Evolutionary conservation across 1,140 invertebrate species (phyloP), one percentile per base, ranked within the genome.

Genomic region (Pseudomyrmex flavicornis): DNA sequence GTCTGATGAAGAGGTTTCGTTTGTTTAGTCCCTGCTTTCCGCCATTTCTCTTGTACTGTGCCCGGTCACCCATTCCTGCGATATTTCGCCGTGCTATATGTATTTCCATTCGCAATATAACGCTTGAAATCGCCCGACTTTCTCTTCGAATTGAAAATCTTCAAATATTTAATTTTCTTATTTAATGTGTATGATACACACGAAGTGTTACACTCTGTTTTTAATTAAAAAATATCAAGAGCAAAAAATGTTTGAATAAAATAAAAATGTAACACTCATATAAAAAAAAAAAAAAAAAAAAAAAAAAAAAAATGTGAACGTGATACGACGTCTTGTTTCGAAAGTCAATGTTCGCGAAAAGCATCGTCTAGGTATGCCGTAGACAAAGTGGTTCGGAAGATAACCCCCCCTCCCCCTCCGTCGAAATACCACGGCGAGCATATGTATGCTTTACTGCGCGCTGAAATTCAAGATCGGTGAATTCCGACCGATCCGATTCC

Each of bases 1-100:
- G 90, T 83, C 90, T 93, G 93, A 93, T 90, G 92, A 93, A 91
- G 88, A 87, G 86, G 77, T 86, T 89, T 90, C 88, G 91, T 93
- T 92, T 92, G 89, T 93, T 93, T 91, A 90, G 88, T 85, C 86
- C 88, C 79, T 85, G 61, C 69, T 80, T 74, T 61, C 62, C 12
- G 35, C 13, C 15, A 48, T 65, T 44, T 20, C 13, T 56, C 46
- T 62, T 50, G 17, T 35, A 35, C 52, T 62, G 15, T n/a, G 35
- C 68, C 63, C 72, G 54, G 61, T 82, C 46, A 48, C 52, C 12
- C 54, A 8, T 69, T 59, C 54, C 20, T 59, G 22, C 15, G 76
- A 79, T 66, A 66, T 59, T 13, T 12, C 35, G n/a, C 63, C 44
- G 9, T 13, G n/a, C 8, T 20, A 59, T 63, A 35, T 35, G 35